Conservation (phyloP, 1,140 invertebrate genomes). For the Neodiprion lecontei region DNA sequence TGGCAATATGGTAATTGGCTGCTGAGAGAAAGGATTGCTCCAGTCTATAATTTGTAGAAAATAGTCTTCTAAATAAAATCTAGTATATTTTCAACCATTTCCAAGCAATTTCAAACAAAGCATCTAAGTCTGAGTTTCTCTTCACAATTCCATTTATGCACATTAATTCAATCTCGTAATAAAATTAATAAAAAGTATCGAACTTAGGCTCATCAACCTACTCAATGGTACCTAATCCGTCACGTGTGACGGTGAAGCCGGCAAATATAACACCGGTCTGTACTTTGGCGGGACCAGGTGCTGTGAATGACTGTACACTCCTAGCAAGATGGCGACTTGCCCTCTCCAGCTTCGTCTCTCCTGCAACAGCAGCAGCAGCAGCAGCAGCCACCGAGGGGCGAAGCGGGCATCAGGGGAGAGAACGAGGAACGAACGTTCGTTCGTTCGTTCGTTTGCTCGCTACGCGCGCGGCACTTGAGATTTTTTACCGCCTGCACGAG, state of each 20-base stretch:
- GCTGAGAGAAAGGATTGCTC: too few species aligned
- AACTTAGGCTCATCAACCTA: too few species aligned
- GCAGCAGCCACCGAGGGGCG: conserved; percentile 20
- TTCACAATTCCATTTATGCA: too few species aligned
- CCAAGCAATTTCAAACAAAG: too few species aligned
- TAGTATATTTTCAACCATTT: too few species aligned
- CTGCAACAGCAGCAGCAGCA: not conserved
- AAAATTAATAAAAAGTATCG: too few species aligned
- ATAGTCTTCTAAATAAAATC: too few species aligned
- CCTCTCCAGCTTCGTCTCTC: conserved; percentile 20
- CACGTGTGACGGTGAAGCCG: not conserved
- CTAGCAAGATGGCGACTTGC: conserved; percentile 50
- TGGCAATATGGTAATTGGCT: too few species aligned
- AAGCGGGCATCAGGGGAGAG: conserved; percentile 15
- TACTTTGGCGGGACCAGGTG: conserved; percentile 31
- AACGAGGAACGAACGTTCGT: conserved; percentile 13
- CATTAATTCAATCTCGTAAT: too few species aligned
- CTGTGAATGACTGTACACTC: conserved; percentile 46
- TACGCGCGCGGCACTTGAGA: conserved; percentile 19
- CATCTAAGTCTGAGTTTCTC: too few species aligned
- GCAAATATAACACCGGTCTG: not conserved
- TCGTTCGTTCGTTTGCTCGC: conserved; percentile 30
- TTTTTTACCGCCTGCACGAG: conserved; percentile 40
- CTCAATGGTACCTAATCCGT: too few species aligned
- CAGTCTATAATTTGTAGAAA: too few species aligned